phyloP scores from a whole-genome alignment of 2,888 invertebrate genomes.

The Phymatocera aterrima region DNA sequence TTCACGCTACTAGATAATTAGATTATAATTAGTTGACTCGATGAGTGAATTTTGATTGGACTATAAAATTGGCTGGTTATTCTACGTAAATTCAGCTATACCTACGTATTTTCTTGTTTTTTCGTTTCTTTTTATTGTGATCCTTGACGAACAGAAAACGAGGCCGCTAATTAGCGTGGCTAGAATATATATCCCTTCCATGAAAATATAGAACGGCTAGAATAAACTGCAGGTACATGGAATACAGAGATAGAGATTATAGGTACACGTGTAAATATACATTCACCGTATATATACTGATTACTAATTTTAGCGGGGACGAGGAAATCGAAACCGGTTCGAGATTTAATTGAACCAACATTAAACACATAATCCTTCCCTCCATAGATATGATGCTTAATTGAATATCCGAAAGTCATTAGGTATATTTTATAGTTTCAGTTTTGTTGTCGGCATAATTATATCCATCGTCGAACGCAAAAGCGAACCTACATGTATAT shows the following conservation, averaged over 20 bases:
- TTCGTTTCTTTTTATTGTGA: neutral
- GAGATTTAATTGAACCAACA: slow-evolving; percentile 29
- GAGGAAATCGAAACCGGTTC: slow-evolving; percentile 10
- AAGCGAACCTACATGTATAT: neutral
- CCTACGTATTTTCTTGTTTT: no score
- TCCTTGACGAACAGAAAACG: neutral
- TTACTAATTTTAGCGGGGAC: neutral
- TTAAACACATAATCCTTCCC: slow-evolving; percentile 2
- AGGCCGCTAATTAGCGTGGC: slow-evolving; percentile 16
- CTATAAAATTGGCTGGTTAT: neutral
- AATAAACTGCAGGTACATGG: neutral
- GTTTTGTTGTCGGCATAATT: slow-evolving; percentile 62
- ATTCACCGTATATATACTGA: neutral
- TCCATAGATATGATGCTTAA: neutral
- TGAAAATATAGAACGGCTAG: neutral
- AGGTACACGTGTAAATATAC: neutral
- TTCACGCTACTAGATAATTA: neutral
- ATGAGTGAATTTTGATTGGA: neutral
- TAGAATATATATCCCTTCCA: neutral
- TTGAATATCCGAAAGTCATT: slow-evolving; percentile 59
- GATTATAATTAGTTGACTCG: neutral
- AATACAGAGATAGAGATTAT: neutral
- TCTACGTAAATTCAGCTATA: neutral
- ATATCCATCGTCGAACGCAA: slow-evolving; percentile 25
- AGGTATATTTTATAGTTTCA: slow-evolving; percentile 56